A percentile compares a stretch with the other conserved stretches of the same genome.
Evolutionary conservation across 2,113 vertebrate genomes (phyloP).

Genomic region (Catharus minimus): DNA sequence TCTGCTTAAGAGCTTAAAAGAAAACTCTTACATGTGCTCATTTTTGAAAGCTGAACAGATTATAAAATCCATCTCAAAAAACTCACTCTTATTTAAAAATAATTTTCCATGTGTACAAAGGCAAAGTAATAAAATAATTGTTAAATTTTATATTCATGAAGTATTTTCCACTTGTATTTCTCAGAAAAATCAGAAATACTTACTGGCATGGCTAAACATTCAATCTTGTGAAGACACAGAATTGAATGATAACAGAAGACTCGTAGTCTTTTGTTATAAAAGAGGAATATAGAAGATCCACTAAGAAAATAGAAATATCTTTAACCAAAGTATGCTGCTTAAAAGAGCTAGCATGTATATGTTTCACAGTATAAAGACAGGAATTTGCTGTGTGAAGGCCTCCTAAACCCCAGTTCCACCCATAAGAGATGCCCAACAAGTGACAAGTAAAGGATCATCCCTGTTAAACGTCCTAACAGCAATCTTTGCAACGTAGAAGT

Average conservation of each 20-base stretch:
- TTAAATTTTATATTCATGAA: not conserved
- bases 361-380: not conserved
- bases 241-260: not conserved
- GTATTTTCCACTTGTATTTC: not conserved
- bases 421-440: not conserved
- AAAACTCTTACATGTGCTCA: not conserved
- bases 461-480: not conserved
- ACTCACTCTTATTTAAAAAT: not conserved
- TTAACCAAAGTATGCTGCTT: not conserved
- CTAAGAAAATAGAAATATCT: not conserved
- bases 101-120: not conserved
- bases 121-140: not conserved
- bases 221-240: not conserved
- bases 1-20: not conserved
- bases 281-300: not conserved
- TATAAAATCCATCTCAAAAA: not conserved
- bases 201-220: not conserved
- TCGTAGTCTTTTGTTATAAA: not conserved
- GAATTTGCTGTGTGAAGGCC: not conserved
- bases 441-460: not conserved
- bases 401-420: not conserved
- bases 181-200: not conserved
- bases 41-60: not conserved
- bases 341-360: not conserved
- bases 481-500: not conserved